phyloP scores from a whole-genome alignment of 2,888 invertebrate genomes.

The Leucophenga maculata region DNA sequence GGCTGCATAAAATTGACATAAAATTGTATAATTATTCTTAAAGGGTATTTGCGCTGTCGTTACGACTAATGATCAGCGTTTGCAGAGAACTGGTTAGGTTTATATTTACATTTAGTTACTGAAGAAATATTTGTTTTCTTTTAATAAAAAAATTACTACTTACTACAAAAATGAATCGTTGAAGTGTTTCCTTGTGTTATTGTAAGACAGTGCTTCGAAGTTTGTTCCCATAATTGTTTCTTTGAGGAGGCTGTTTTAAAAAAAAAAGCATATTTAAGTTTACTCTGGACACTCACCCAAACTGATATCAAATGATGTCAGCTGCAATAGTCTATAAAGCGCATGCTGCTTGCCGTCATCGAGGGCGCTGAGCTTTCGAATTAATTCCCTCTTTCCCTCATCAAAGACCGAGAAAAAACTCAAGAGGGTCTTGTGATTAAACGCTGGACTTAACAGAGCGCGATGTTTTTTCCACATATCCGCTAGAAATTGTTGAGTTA shows the following conservation, averaged over 20 bases:
- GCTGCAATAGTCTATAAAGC: neutral
- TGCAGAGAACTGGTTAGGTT: too few species aligned
- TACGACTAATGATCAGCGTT: too few species aligned
- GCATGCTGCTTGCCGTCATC: slow-evolving; percentile 8
- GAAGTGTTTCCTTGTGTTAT: too few species aligned
- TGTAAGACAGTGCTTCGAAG: too few species aligned
- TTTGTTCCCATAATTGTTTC: slow-evolving; percentile 8
- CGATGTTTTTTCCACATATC: slow-evolving; percentile 17
- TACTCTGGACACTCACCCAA: slow-evolving; percentile 1
- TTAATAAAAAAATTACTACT: too few species aligned
- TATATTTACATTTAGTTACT: too few species aligned
- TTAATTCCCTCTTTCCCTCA: neutral
- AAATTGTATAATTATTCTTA: too few species aligned
- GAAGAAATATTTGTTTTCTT: too few species aligned
- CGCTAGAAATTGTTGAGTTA: neutral
- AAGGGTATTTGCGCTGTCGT: too few species aligned
- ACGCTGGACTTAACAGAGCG: slow-evolving; percentile 14
- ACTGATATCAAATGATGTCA: neutral
- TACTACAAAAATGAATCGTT: too few species aligned
- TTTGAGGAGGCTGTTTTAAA: neutral
- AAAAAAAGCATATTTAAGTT: neutral
- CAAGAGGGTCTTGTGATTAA: slow-evolving; percentile 19
- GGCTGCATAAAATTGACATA: neutral
- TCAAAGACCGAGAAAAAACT: slow-evolving; percentile 19
- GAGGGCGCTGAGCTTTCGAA: neutral